Percentiles rank a stretch among this genome's conserved stretches.
phyloP scores from a whole-genome alignment of 2,797 vertebrate species.

The Danio aesculapii region DNA sequence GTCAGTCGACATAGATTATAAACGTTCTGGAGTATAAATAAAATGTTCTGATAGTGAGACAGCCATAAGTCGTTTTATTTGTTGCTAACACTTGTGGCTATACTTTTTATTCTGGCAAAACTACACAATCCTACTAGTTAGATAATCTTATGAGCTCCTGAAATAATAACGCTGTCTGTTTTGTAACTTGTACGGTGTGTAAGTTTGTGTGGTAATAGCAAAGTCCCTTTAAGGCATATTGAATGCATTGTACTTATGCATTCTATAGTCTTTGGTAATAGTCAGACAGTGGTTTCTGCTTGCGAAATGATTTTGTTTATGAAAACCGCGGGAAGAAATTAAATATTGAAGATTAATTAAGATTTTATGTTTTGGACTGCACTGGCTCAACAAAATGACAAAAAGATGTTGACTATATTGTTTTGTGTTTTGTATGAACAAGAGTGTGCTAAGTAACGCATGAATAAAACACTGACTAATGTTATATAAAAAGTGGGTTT shows the following conservation, averaged over 20 bases:
- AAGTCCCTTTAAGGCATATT: too few species aligned
- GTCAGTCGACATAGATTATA: not conserved
- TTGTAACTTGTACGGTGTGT: too few species aligned
- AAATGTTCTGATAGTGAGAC: not conserved
- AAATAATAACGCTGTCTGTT: too few species aligned
- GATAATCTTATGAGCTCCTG: too few species aligned
- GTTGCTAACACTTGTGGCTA: not conserved
- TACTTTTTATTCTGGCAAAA: too few species aligned
- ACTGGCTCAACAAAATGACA: not conserved
- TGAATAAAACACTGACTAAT: not conserved
- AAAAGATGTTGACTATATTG: not conserved
- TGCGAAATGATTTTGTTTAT: too few species aligned
- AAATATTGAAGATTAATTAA: not conserved
- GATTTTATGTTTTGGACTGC: not conserved
- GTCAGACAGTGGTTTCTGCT: too few species aligned
- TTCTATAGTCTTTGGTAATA: too few species aligned
- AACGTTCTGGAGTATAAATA: not conserved
- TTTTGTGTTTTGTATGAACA: not conserved
- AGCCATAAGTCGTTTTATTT: not conserved
- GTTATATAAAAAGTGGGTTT: not conserved
- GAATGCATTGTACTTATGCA: too few species aligned
- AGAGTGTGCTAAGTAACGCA: not conserved
- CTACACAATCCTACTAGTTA: too few species aligned
- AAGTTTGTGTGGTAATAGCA: too few species aligned
- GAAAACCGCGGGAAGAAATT: too few species aligned